Conservation (phyloP, 2,888 invertebrate species). For the Gibbula magus region DNA sequence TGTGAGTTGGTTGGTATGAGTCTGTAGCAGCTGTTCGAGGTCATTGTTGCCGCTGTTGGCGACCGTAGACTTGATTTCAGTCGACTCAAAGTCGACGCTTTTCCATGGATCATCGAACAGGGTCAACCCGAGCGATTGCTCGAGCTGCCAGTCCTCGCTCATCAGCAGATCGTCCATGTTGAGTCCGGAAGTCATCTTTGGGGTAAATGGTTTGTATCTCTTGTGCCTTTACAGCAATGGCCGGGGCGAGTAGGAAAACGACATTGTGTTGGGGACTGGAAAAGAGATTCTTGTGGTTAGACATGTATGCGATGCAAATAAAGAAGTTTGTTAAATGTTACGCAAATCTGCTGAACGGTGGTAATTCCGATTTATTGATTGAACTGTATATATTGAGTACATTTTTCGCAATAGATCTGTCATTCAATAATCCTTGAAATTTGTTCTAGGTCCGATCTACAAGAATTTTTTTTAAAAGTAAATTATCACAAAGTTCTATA, state of each 20-base stretch:
- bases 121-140: conserved; percentile 36
- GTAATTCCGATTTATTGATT: too few species aligned
- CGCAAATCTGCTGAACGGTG: neutral
- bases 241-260: conserved; percentile 21
- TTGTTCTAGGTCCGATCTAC: too few species aligned
- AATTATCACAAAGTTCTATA: too few species aligned
- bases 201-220: conserved; percentile 1
- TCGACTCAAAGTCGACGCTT: conserved; percentile 31
- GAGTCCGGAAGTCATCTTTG: conserved; percentile 1
- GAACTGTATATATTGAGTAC: too few species aligned
- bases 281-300: neutral
- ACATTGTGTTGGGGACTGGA: conserved; percentile 24
- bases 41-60: conserved; percentile 23
- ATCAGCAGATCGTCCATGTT: conserved; percentile 45
- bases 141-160: conserved; percentile 42
- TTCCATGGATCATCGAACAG: conserved; percentile 43
- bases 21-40: conserved; percentile 29
- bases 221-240: conserved; percentile 20
- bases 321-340: neutral
- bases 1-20: conserved; percentile 17
- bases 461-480: too few species aligned
- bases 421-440: too few species aligned
- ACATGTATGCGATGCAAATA: neutral
- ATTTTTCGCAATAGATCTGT: too few species aligned
- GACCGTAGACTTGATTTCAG: neutral